Base-by-base conservation (phyloP, 2,113 vertebrate genomes). In the Dryoscopus gambensis region DNA sequence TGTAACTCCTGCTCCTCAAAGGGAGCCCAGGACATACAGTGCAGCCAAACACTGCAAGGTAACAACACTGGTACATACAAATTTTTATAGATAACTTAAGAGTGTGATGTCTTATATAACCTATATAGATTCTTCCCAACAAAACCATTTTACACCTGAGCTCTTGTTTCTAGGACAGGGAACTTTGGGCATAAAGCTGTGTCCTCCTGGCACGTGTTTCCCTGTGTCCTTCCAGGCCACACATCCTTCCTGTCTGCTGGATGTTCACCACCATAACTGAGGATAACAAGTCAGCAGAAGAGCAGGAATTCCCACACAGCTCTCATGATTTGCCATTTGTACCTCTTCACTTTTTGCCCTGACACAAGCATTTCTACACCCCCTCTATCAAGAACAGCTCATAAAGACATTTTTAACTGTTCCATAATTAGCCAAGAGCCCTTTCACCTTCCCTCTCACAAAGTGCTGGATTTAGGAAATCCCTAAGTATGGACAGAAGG, bases 401-500 rank as follows among this genome's bases (percentile, higher is more conserved):
- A 46, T 35, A 87, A 52, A 89, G 50, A 42, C 27, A 24, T 75
- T 76, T 79, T 76, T 14, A 83, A 89, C 13, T 65, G 20, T 40
- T 74, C 35, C 33, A 22, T 39, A 74, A 57, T 39, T 37, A 50
- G 33, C 60, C 62, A 79, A 77, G 64, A 62, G 37, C 13, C 11
- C 25, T 59, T 73, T 74, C 2, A 6, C 69, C 33, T 93, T 62
- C n/a, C 24, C 5, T 70, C 24, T 44, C 44, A 52, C 12, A n/a
- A 44, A 70, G 17, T 20, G 28, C 28, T 28, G 39, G 31, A 42
- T 76, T 59, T 37, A 68, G 74, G 60, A 78, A 65, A 75, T 60
- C 39, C 0, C 0, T n/a, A 55, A 59, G 23, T 39, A 40, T 7
- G 15, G 21, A 42, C 15, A 56, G 33, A 75, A 60, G 17, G n/a